These are phyloP conservation scores for Mantis religiosa DNA, from an alignment of 2,888 invertebrate species.

Conservation along the genomic window DNA sequence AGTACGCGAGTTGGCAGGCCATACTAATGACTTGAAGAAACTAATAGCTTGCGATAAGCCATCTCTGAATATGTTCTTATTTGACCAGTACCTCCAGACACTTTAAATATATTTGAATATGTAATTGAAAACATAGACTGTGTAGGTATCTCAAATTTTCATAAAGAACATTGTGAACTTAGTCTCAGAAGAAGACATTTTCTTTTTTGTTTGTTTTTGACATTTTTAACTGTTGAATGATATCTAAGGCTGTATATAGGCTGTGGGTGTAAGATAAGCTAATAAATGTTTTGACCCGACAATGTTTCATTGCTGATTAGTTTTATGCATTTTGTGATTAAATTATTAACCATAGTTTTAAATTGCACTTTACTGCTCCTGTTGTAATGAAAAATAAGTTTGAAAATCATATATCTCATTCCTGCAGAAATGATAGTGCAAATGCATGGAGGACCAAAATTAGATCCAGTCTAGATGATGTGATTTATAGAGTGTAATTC, in stretches of 20 bases:
- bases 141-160: not conserved
- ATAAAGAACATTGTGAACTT: not conserved
- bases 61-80: slow-evolving; percentile 63
- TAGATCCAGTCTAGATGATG: too few species aligned
- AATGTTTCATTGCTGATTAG: too few species aligned
- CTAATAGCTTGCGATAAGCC: slow-evolving; percentile 56
- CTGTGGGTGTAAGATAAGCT: not conserved
- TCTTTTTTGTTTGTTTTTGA: not conserved
- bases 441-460: too few species aligned
- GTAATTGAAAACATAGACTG: not conserved
- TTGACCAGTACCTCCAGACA: slow-evolving; percentile 63
- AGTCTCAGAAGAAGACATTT: not conserved
- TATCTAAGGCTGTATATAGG: not conserved
- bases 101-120: not conserved
- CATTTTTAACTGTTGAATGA: not conserved
- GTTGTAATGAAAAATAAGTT: too few species aligned
- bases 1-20: slow-evolving; percentile 68
- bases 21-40: slow-evolving; percentile 65
- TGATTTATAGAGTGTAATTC: too few species aligned
- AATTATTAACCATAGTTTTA: too few species aligned
- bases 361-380: too few species aligned
- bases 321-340: too few species aligned
- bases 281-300: not conserved
- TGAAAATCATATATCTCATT: too few species aligned
- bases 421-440: too few species aligned